These are phyloP conservation scores for Nipponacmea schrenckii DNA, from an alignment of 2,888 invertebrate genomes.

Conservation along the genomic window DNA sequence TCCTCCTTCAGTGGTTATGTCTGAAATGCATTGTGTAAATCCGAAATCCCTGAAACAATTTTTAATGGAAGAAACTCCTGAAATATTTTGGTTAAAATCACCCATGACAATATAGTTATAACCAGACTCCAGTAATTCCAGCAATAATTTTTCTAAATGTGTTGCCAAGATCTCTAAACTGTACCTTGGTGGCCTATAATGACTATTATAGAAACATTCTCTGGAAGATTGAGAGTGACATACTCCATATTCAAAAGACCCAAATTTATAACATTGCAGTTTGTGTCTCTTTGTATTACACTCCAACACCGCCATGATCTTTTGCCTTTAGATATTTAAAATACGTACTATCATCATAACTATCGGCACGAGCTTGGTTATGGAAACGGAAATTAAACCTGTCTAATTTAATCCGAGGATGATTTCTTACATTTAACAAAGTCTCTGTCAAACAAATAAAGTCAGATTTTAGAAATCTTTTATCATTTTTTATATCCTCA, in stretches of 20 bases:
- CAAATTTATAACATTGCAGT: background rate
- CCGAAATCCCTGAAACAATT: too few relatives aligned
- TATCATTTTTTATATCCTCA: background rate
- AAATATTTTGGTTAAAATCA: too few relatives aligned
- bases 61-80: too few relatives aligned
- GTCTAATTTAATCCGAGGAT: too few relatives aligned
- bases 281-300: background rate
- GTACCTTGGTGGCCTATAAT: background rate
- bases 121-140: background rate
- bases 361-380: background rate
- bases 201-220: background rate
- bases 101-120: too few relatives aligned
- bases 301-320: background rate
- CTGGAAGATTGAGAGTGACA: background rate
- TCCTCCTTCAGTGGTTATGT: too few relatives aligned
- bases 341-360: background rate
- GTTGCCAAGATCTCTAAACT: background rate
- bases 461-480: background rate
- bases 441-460: background rate
- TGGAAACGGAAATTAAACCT: background rate
- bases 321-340: background rate
- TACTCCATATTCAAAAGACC: background rate
- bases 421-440: background rate
- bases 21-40: too few relatives aligned
- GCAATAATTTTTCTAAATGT: background rate